Evolutionary conservation across 2,113 vertebrate species (phyloP), one percentile per base, ranked within the genome.

Genomic region (Sigmodon hispidus): DNA sequence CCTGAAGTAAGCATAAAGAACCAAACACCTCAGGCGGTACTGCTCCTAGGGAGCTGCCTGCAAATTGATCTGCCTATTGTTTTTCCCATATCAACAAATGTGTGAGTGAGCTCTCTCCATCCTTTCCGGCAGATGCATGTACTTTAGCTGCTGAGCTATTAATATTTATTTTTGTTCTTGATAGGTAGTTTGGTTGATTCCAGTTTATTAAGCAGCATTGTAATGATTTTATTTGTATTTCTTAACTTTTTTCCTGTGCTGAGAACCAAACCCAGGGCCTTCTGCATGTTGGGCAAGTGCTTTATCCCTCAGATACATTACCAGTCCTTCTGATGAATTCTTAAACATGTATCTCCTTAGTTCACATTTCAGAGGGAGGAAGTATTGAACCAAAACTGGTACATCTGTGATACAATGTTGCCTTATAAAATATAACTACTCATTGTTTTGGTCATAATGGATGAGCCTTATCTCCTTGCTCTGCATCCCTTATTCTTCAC

Each of bases 1-100:
- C 69, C 91, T 79, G 94, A 95, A 95, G 29, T 72, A 72, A 94
- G 72, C 84, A 16, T 36, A 52, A 93, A 87, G 76, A 93, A 48
- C 8, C 63, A 52, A 48, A 57, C 4, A 19, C 63, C 24, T 43
- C 83, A 76, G 73, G 36, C 9, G n/a, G n/a, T 31, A 1, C 36
- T 85, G 48, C 40, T 93, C 29, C 31, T 9, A 16, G 52, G 59
- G 17, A 81, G 5, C 40, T 50, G 73, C 21, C 40, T 24, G 73
- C 40, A 87, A 91, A 91, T 67, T 85, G 61, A 72, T 91, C 48
- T 29, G 43, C 22, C 9, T 26, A 34, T 92, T 94, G 9, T 63
- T 89, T 88, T 76, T 86, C 63, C 48, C 61, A 36, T 67, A 52
- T 96, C 93, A 89, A 21, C 65, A 89, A 50, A 9, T 85, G 19